A percentile compares a stretch with the other conserved stretches of the same genome.
Evolutionary conservation across 1,140 invertebrate species (phyloP).

Genomic region (Drosophila arizonae): DNA sequence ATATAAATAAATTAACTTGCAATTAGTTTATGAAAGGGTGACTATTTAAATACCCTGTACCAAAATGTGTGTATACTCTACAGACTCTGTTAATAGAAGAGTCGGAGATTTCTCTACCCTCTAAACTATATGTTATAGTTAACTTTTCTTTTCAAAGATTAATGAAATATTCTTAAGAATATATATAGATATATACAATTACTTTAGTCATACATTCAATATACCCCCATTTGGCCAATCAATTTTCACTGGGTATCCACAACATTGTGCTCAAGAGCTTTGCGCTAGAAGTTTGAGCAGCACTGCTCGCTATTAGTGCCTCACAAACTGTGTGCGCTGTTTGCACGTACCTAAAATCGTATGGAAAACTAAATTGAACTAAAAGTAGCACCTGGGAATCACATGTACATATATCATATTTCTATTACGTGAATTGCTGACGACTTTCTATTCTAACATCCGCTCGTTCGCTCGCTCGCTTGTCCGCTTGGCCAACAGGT

Average conservation of each 20-base stretch:
- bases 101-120: too few species aligned
- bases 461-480: conserved; percentile 8
- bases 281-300: conserved; percentile 24
- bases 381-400: not conserved
- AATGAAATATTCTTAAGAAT: too few species aligned
- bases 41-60: not conserved
- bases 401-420: conserved; percentile 17
- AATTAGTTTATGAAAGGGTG: too few species aligned
- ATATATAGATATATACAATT: too few species aligned
- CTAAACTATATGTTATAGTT: too few species aligned
- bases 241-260: not conserved
- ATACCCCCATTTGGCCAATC: not conserved
- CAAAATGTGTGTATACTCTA: too few species aligned
- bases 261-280: conserved; percentile 4
- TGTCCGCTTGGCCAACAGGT: conserved; percentile 3
- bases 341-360: conserved; percentile 1
- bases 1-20: conserved; percentile 15
- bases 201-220: too few species aligned
- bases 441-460: conserved; percentile 13
- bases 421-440: conserved; percentile 22
- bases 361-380: not conserved
- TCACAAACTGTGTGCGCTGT: conserved; percentile 19
- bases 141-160: too few species aligned
- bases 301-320: conserved; percentile 12
- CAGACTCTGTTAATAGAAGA: too few species aligned